Evolutionary conservation across 2,888 invertebrate species (phyloP), one percentile per base, ranked within the genome.

Genomic region (Stenotaenia linearis): DNA sequence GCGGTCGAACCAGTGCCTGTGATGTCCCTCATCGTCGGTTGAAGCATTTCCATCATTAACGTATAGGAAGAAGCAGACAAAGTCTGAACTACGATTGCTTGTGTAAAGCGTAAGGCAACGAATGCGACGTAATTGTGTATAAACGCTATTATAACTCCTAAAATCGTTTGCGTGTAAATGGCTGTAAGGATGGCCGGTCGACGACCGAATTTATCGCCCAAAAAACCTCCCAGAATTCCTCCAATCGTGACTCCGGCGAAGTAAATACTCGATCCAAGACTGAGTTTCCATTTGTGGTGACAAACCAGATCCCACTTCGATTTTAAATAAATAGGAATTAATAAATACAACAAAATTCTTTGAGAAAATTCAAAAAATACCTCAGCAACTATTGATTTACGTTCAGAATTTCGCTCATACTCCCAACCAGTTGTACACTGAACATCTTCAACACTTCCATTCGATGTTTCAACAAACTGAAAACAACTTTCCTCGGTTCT

Each of bases 31-130:
- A 85, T 85, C 56, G 84, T 85, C 7, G 86, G 85, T 3, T 88
- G 86, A 80, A 88, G 88, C 15, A 88, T 84, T 83, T 89, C 89
- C 84, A 89, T 84, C 45, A 87, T 86, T 45, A 89, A 83, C 5
- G 88, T 86, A 82, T 88, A 89, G 0, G 87, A 87, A 9, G 7
- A 9, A 5, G n/a, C 18, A 15, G 12, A 45, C 4, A 7, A 77
- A 18, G 78, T 77, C 28, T 79, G 79, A 18, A 37, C 10, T 15
- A 76, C 15, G 4, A 78, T 23, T 15, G 23, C 79, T 12, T 76
- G 75, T 4, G 28, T 7, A 21, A 79, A 79, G 3, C 77, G 30
- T 1, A 79, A 21, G 4, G 25, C 15, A 21, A 40, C 79, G 23
- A 79, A 79, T 10, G 21, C 12, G 4, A 76, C 12, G 77, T 35